Base-by-base conservation (phyloP, 2,888 invertebrate species). In the Amblyteles armatorius region DNA sequence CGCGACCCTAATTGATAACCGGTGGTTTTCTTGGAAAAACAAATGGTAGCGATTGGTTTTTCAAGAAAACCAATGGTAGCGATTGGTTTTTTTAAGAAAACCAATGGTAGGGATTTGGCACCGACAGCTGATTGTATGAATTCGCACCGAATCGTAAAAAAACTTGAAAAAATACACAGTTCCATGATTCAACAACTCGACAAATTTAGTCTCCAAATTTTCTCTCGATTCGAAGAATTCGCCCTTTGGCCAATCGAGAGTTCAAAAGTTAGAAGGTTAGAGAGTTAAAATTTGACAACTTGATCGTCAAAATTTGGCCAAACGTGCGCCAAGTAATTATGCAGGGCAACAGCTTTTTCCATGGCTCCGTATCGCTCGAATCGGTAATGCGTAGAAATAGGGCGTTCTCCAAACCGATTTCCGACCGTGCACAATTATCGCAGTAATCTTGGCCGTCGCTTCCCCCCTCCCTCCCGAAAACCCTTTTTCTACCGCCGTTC, bases 361-460 rank as follows among this genome's bases (percentile, higher is more conserved):
- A 19, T 55, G 2, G 9, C 0, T 19, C 33, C 5, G 55, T 55
- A 19, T 11, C 13, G 19, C 26, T 57, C 57, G 22, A 11, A 26
- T 13, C 19, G 26, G 11, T 13, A 22, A 26, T 26, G 57, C 19
- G 52, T 40, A 2, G 22, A 67, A 65, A 67, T 36, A 76, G 13
- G 5, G 9, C 13, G 22, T 50, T 16, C 26, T 9, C 26, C 22
- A 6, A 60, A 50, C 3, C 36, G 33, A 72, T 72, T 55, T 57
- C 16, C 57, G 72, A 72, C 36, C 29, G 72, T 36, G 72, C 72
- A 40, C 26, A 76, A 76, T 79, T 71, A 63, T 71, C 68, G 57
- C 19, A 33, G 44, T 63, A 69, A 79, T 79, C 79, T 57, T 71
- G 60, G 36, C 60, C 33, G 33, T 60, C 44, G 19, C 44, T 29